Conservation (phyloP, 2,797 vertebrate genomes). For the Anomalospiza imberbis region DNA sequence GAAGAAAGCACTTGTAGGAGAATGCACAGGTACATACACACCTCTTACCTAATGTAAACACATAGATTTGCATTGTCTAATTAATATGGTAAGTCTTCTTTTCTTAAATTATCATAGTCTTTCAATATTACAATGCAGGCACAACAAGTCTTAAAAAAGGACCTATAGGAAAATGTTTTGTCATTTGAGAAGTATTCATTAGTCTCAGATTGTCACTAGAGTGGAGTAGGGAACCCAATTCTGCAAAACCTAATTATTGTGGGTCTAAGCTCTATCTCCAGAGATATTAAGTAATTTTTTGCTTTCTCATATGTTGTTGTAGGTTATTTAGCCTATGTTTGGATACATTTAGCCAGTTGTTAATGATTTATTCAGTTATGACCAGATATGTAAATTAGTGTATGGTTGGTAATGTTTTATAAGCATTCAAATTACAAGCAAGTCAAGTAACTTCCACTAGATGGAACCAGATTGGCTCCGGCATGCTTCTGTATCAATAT, state of each 20-base stretch:
- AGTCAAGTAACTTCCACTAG: background rate
- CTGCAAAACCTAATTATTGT: background rate
- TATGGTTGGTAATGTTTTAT: background rate
- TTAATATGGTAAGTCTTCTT: background rate
- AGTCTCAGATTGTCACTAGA: background rate
- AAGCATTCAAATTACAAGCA: background rate
- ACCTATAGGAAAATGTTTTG: background rate
- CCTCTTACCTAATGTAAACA: background rate
- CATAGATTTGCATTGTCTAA: background rate
- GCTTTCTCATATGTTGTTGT: background rate
- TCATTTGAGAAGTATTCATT: background rate
- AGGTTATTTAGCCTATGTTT: background rate
- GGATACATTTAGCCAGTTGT: background rate
- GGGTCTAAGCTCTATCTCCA: background rate
- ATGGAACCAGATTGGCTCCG: background rate
- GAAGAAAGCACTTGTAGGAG: fast-evolving
- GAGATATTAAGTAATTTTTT: background rate
- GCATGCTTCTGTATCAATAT: background rate
- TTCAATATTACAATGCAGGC: background rate
- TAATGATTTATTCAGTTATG: background rate
- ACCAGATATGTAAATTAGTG: background rate
- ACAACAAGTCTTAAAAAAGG: background rate
- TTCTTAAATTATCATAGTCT: background rate
- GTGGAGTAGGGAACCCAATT: background rate
- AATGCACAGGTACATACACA: too few relatives aligned